Percentiles rank a stretch among this genome's conserved stretches.
Conservation (phyloP, 2,113 vertebrate species). For the Monopterus albus region DNA sequence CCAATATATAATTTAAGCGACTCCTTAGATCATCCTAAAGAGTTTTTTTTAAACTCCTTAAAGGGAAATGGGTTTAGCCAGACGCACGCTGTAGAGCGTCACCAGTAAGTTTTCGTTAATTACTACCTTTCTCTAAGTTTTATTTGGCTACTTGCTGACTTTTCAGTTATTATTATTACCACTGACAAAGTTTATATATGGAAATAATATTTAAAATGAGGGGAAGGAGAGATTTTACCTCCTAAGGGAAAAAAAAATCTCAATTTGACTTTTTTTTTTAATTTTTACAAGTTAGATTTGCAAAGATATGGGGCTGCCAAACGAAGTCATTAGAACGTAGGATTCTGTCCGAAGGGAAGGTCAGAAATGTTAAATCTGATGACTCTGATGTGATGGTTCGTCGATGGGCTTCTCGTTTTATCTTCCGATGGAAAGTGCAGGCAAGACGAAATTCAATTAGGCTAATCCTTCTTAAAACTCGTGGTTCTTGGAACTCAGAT, state of each 20-base stretch:
- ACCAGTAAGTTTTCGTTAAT: not conserved
- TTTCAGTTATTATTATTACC: not conserved
- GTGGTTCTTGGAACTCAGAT: not conserved
- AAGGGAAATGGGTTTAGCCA: not conserved
- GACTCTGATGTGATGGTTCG: too few species aligned
- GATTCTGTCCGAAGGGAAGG: not conserved
- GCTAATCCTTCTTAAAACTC: not conserved
- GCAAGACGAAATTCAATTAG: not conserved
- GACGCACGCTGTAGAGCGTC: not conserved
- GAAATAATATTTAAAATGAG: not conserved
- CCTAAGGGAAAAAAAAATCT: too few species aligned
- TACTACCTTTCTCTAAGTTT: not conserved
- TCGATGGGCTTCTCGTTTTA: not conserved
- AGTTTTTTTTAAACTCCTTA: too few species aligned
- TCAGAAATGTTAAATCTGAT: not conserved
- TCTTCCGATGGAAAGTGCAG: not conserved
- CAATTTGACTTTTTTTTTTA: too few species aligned
- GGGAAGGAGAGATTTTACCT: not conserved
- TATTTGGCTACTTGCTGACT: not conserved
- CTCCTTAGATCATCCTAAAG: too few species aligned
- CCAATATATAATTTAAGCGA: too few species aligned
- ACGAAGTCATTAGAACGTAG: rapidly evolving
- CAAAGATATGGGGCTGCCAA: too few species aligned
- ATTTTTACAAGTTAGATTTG: not conserved
- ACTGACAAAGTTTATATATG: not conserved